Percentiles rank a stretch among this genome's conserved stretches.
Conservation (phyloP, 2,797 vertebrate genomes). For the Xerus rutilus region DNA sequence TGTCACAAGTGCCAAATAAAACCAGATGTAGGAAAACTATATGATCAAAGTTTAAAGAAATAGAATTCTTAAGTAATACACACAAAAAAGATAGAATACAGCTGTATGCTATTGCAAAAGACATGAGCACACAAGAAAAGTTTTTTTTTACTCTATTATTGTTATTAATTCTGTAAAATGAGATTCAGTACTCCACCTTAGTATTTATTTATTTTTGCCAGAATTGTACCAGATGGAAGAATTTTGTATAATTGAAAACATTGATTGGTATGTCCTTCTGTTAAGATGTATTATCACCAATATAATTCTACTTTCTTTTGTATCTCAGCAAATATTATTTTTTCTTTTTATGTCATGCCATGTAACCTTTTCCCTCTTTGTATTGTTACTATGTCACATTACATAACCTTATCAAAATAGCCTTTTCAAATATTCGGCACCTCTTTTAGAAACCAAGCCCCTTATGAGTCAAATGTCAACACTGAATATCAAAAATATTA, state of each 20-base stretch:
- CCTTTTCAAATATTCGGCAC: not conserved
- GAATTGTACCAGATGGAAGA: slow-evolving; percentile 78
- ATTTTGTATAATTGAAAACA: slow-evolving; percentile 78
- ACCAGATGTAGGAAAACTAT: slow-evolving; percentile 54
- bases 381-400: slow-evolving; percentile 34
- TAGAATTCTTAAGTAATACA: slow-evolving; percentile 77
- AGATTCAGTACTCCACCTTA: slow-evolving; percentile 68
- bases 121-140: slow-evolving; percentile 58
- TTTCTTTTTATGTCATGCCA: slow-evolving; percentile 61
- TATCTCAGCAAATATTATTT: slow-evolving; percentile 72
- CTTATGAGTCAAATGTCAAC: slow-evolving; percentile 51
- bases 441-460: slow-evolving; percentile 40
- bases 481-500: not conserved
- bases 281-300: slow-evolving; percentile 73
- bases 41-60: slow-evolving; percentile 75
- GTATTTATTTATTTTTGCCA: slow-evolving; percentile 81
- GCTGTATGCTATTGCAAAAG: slow-evolving; percentile 60
- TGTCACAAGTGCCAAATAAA: slow-evolving; percentile 57
- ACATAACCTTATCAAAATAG: slow-evolving; percentile 40
- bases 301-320: slow-evolving; percentile 72
- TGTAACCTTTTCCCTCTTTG: slow-evolving; percentile 14
- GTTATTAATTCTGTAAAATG: slow-evolving; percentile 75
- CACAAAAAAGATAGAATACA: slow-evolving; percentile 75
- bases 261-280: slow-evolving; percentile 61
- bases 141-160: slow-evolving; percentile 69